Conservation (phyloP, 2,888 invertebrate genomes). For the Altica lythri region DNA sequence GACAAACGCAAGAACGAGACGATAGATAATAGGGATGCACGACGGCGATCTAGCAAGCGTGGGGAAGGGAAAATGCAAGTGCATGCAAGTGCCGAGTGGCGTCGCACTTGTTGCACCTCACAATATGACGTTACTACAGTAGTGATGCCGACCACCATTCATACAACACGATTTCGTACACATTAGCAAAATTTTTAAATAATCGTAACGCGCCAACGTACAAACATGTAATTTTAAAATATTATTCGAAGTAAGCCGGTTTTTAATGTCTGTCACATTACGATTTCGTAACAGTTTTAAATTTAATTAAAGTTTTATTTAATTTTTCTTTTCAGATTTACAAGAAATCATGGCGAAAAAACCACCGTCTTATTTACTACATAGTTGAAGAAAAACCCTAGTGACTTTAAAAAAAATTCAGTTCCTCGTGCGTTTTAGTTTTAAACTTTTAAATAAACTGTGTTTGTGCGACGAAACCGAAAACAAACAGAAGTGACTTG, state of each 20-base stretch:
- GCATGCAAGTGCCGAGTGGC: slow-evolving; percentile 59
- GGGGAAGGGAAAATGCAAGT: slow-evolving; percentile 58
- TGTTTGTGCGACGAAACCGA: slow-evolving; percentile 32
- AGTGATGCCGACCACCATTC: slow-evolving; percentile 54
- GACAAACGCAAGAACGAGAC: slow-evolving; percentile 43
- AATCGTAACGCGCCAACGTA: slow-evolving; percentile 46
- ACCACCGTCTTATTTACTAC: slow-evolving; percentile 34
- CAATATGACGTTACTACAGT: slow-evolving; percentile 56
- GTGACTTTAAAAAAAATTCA: slow-evolving; percentile 26
- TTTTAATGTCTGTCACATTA: slow-evolving; percentile 30
- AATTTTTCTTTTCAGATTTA: slow-evolving; percentile 40
- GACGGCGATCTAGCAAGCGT: slow-evolving; percentile 29
- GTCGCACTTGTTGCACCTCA: slow-evolving; percentile 61
- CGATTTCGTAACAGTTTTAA: neutral
- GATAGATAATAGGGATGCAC: slow-evolving; percentile 50
- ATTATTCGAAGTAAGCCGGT: slow-evolving; percentile 43
- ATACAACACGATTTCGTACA: slow-evolving; percentile 47
- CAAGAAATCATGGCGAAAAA: slow-evolving; percentile 43
- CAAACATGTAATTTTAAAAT: slow-evolving; percentile 43
- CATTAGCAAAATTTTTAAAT: slow-evolving; percentile 49
- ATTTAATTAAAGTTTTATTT: slow-evolving; percentile 2
- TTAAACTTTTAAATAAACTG: slow-evolving; percentile 34
- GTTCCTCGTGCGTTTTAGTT: slow-evolving; percentile 24
- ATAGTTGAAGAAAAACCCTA: slow-evolving; percentile 26
- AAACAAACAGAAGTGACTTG: slow-evolving; percentile 26